Conservation (phyloP, 2,797 vertebrate species). For the Lepus oiostolus region DNA sequence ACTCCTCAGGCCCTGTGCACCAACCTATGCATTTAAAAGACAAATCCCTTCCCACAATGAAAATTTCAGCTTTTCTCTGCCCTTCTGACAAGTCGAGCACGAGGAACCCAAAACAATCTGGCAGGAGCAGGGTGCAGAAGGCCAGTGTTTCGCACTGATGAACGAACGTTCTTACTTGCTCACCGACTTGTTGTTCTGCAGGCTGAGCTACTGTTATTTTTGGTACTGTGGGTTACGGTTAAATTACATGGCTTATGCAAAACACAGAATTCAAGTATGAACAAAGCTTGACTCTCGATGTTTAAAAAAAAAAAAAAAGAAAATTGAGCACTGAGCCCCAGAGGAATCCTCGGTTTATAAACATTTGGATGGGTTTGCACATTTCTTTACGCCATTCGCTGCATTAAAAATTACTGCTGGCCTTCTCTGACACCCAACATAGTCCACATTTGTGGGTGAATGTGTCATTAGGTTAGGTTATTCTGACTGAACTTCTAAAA, state of each 20-base stretch:
- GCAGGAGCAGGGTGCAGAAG: neutral
- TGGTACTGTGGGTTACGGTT: slow-evolving; percentile 73
- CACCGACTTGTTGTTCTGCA: slow-evolving; percentile 4
- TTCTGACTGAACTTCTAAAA: neutral
- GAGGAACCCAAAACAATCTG: neutral
- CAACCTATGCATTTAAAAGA: slow-evolving; percentile 26
- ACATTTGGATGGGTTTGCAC: slow-evolving; percentile 69
- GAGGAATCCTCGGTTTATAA: slow-evolving; percentile 70
- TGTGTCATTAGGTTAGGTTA: slow-evolving; percentile 29
- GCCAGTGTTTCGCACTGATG: slow-evolving; percentile 11
- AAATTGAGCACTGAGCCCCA: slow-evolving; percentile 46
- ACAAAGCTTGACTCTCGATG: slow-evolving; percentile 62
- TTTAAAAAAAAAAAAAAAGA: slow-evolving; percentile 48
- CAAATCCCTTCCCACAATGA: slow-evolving; percentile 14
- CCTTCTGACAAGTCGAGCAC: slow-evolving; percentile 37
- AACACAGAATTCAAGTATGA: slow-evolving; percentile 79
- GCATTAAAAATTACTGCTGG: slow-evolving; percentile 63
- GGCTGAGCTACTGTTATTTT: slow-evolving; percentile 70
- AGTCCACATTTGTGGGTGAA: slow-evolving; percentile 18
- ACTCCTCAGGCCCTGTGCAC: neutral
- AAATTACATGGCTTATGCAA: slow-evolving; percentile 80
- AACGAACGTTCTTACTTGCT: slow-evolving; percentile 33
- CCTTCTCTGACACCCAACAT: slow-evolving; percentile 52
- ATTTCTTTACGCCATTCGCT: slow-evolving; percentile 58
- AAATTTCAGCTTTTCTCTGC: slow-evolving; percentile 52